A percentile compares a stretch with the other conserved stretches of the same genome.
These are phyloP conservation scores for Oreortyx pictus DNA, from an alignment of 2,797 vertebrate genomes.

Conservation along the genomic window DNA sequence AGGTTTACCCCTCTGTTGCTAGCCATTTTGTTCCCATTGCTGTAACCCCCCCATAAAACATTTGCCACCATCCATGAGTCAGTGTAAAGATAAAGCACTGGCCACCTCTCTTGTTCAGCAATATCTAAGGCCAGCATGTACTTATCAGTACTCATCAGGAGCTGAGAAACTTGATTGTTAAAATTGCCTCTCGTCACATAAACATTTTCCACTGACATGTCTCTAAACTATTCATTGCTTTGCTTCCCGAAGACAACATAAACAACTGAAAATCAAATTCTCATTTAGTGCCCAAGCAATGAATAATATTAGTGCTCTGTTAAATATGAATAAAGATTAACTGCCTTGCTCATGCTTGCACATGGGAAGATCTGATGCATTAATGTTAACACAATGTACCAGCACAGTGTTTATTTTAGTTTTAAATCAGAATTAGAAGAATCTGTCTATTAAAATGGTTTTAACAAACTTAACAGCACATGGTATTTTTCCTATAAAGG, in stretches of 20 bases:
- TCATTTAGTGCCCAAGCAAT: neutral
- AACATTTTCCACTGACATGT: neutral
- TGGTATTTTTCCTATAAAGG: neutral
- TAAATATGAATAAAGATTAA: conserved; percentile 20
- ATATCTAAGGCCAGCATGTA: no score
- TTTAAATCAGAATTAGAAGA: conserved; percentile 9
- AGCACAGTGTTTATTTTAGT: neutral
- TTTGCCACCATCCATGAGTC: no score
- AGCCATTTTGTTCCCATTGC: no score
- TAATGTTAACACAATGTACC: neutral
- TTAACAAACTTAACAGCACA: conserved; percentile 6
- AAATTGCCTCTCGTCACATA: neutral
- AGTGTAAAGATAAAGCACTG: no score
- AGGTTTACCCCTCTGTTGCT: no score
- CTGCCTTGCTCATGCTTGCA: neutral
- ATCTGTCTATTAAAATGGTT: neutral
- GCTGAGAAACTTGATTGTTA: neutral
- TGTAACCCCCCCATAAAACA: no score
- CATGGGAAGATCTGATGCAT: neutral
- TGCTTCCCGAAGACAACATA: neutral
- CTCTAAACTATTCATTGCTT: neutral
- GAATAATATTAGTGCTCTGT: neutral
- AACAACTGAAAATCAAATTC: conserved; percentile 1
- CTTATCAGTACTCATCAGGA: rapidly evolving
- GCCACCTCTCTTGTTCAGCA: no score